Conservation (phyloP, 2,113 vertebrate species). For the Grammomys dolichurus region DNA sequence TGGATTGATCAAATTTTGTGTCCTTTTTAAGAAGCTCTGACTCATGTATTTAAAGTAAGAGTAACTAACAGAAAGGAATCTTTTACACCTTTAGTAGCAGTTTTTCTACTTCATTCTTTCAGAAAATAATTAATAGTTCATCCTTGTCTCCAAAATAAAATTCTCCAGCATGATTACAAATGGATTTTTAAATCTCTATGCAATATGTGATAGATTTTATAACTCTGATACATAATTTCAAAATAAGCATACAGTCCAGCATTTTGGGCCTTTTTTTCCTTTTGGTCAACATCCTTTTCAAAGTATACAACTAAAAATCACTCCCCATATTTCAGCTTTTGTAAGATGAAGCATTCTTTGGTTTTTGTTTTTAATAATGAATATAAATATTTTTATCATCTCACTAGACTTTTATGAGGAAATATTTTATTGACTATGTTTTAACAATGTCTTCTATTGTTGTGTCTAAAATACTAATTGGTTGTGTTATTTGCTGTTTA, state of each 20-base stretch:
- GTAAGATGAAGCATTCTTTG: neutral
- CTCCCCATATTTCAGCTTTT: neutral
- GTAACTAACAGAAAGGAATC: neutral
- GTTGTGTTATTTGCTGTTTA: neutral
- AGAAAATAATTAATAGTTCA: neutral
- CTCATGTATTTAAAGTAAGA: neutral
- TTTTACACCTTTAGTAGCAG: neutral
- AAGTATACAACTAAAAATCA: neutral
- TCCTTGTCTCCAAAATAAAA: neutral
- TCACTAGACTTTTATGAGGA: neutral
- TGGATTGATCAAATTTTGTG: conserved; percentile 19
- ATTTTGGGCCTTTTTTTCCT: neutral
- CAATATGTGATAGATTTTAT: neutral
- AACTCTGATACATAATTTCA: conserved; percentile 31
- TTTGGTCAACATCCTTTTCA: neutral
- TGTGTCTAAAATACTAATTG: conserved; percentile 34
- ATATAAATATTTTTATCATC: neutral
- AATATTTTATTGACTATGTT: neutral
- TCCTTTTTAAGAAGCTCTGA: neutral
- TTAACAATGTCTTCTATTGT: neutral
- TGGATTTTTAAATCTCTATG: neutral
- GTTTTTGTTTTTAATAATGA: neutral
- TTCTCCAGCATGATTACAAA: neutral
- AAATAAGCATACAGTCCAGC: neutral
- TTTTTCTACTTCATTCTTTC: neutral